Evolutionary conservation across 2,888 invertebrate species (phyloP), one percentile per base, ranked within the genome.

Genomic region (Mantis religiosa): DNA sequence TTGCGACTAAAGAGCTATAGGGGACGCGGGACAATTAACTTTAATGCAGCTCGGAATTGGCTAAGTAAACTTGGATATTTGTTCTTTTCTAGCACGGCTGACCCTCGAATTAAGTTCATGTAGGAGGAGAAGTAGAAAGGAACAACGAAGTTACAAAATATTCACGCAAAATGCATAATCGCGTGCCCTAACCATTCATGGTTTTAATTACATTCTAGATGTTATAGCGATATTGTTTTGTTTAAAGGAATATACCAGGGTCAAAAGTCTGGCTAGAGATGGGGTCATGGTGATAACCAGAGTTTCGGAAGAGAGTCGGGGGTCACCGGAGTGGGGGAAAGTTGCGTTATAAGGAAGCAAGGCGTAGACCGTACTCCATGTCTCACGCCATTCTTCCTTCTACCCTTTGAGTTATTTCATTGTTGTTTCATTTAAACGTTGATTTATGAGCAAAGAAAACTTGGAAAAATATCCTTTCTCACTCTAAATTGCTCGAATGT

Each of bases 141-240:
- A 15, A 71, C 20, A 71, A 71, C 54, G 0, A 71, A 71, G 41
- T 47, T 28, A 85, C 27, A 47, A 47, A 85, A 85, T 85, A 47
- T 47, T 54, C 47, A 85, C 85, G 85, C 85, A 85, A 85, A 85
- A 85, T 85, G 85, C 85, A 85, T 85, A 85, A 85, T 85, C 47
- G 85, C 85, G 85, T 85, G 85, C 85, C n/a, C 47, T 71, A 71
- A 71, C 54, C 54, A 71, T 71, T 71, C 85, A 28, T n/a, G n/a
- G 28, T 47, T 85, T 85, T 85, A 85, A 85, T 85, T 85, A 47
- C 85, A 85, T 85, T 85, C 85, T 41, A 85, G 85, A 85, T 85
- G 14, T 83, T 83, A 83, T 83, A 83, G 27, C 28, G 54, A 71
- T 20, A 71, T 71, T 71, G 54, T 71, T 71, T 71, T 71, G 54